Conservation (phyloP, 1,140 invertebrate genomes). For the Metaphire vulgaris region DNA sequence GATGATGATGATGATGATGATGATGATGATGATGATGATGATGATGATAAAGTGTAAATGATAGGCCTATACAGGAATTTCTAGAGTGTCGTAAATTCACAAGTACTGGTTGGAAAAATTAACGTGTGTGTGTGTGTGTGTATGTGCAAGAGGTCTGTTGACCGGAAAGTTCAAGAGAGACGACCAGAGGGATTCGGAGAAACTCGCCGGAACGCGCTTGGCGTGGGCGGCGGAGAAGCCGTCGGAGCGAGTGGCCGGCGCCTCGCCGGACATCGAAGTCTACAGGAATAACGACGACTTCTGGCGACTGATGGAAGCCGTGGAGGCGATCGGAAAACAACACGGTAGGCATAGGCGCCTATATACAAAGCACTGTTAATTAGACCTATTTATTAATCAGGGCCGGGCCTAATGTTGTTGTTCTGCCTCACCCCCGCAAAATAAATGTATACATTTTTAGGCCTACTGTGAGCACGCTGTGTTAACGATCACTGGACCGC, state of each 20-base stretch:
- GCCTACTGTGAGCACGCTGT: too few species aligned
- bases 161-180: not conserved
- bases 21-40: not conserved
- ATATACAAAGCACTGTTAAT: too few species aligned
- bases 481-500: too few species aligned
- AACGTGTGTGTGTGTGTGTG: too few species aligned
- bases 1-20: not conserved
- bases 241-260: not conserved
- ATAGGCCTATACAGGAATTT: not conserved
- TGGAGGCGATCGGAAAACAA: not conserved
- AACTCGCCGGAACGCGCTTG: not conserved
- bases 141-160: not conserved
- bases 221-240: not conserved
- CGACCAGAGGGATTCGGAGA: not conserved
- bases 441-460: too few species aligned
- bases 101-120: too few species aligned
- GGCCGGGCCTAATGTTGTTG: too few species aligned
- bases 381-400: too few species aligned
- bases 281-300: not conserved
- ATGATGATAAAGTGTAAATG: not conserved
- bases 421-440: too few species aligned
- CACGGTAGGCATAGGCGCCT: not conserved
- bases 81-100: not conserved
- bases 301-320: not conserved
- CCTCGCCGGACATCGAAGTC: not conserved